phyloP scores from a whole-genome alignment of 2,113 vertebrate genomes.

The Coryphaenoides rupestris region DNA sequence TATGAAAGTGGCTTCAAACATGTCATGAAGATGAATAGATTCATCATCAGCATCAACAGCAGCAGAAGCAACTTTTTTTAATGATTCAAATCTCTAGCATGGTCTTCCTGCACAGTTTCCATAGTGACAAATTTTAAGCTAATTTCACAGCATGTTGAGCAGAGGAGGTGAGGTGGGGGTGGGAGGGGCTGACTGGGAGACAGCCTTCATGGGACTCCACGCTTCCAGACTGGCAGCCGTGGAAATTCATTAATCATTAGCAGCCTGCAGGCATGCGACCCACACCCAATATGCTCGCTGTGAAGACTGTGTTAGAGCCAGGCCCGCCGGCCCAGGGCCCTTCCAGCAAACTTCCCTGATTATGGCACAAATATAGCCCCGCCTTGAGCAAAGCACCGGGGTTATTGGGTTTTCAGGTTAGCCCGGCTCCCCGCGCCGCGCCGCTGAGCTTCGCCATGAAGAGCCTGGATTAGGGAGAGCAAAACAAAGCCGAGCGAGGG shows the following conservation, averaged over 20 bases:
- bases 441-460: too few species aligned
- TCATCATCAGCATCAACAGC: neutral
- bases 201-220: conserved; percentile 27
- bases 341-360: conserved; percentile 35
- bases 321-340: conserved; percentile 23
- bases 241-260: conserved; percentile 62
- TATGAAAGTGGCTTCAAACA: neutral
- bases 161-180: neutral
- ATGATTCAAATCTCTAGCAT: neutral
- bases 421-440: neutral
- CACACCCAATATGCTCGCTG: conserved; percentile 43
- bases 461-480: too few species aligned
- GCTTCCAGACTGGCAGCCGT: conserved; percentile 41
- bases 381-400: conserved; percentile 34
- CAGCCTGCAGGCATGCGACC: conserved; percentile 55
- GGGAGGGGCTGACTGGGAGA: conserved; percentile 28
- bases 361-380: conserved; percentile 51
- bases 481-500: too few species aligned
- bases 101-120: neutral
- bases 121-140: conserved; percentile 11
- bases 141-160: conserved; percentile 16
- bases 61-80: neutral
- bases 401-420: conserved; percentile 33
- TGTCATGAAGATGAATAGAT: neutral
- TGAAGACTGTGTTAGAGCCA: conserved; percentile 30